Evolutionary conservation across 2,888 invertebrate genomes (phyloP).

Genomic region (Rhimphoctona megacephalus): DNA sequence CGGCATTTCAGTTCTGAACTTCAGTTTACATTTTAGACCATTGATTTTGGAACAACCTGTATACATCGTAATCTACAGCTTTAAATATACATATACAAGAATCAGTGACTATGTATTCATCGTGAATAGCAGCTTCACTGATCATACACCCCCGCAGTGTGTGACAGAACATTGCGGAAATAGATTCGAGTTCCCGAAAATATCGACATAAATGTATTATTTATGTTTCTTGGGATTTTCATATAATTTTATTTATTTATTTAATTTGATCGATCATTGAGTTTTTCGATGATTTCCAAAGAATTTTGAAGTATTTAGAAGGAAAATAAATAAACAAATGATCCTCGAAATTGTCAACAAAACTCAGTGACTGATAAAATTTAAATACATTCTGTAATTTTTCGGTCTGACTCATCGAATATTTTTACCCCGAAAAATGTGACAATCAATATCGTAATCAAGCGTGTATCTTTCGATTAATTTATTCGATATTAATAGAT

Average conservation of each 20-base stretch:
- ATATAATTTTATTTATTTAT: not conserved
- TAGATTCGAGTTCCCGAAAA: constrained; percentile 39
- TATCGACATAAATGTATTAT: no score
- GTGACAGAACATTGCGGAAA: constrained; percentile 42
- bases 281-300: no score
- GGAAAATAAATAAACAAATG: not conserved
- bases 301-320: no score
- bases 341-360: not conserved
- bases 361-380: not conserved
- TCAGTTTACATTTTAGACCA: not conserved
- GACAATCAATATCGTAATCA: not conserved
- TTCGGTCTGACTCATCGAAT: not conserved
- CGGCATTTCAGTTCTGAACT: no score
- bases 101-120: not conserved
- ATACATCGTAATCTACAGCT: not conserved
- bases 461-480: not conserved
- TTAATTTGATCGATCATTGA: not conserved
- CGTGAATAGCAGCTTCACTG: constrained; percentile 24
- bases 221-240: not conserved
- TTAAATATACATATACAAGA: not conserved
- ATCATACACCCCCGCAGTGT: constrained; percentile 46
- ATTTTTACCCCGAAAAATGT: not conserved
- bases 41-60: not conserved
- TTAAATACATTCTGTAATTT: not conserved
- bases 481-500: constrained; percentile 1